A percentile compares a stretch with the other conserved stretches of the same genome.
Evolutionary conservation across 2,113 vertebrate species (phyloP).

Genomic region (Engraulis encrasicolus): DNA sequence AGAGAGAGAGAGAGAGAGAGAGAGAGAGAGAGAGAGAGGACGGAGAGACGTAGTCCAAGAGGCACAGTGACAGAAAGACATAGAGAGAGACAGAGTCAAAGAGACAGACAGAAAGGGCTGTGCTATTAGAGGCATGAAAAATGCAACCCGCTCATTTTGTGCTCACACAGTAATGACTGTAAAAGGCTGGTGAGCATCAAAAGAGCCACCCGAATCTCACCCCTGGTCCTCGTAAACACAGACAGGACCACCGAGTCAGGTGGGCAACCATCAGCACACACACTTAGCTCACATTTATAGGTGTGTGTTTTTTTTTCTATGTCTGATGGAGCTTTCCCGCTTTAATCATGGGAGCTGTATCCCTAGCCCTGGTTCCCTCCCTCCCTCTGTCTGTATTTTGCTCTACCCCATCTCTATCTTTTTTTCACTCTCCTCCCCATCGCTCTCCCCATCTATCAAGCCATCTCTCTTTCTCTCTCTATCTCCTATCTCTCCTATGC

Average conservation of each 20-base stretch:
- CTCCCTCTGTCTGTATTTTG: too few relatives aligned
- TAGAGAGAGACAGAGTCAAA: background rate
- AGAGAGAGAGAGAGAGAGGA: too few relatives aligned
- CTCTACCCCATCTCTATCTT: background rate
- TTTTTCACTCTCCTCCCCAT: too few relatives aligned
- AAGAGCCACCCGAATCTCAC: background rate
- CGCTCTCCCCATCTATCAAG: background rate
- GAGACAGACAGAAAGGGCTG: background rate
- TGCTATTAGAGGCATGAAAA: background rate
- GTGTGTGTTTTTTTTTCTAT: background rate
- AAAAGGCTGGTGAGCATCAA: background rate
- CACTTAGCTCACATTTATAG: background rate
- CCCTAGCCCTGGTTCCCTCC: background rate
- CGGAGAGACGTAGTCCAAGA: too few relatives aligned
- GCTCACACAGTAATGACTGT: background rate
- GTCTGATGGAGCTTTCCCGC: background rate
- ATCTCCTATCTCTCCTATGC: background rate
- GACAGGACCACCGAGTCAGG: background rate
- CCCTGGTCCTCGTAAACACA: background rate
- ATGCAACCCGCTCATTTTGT: background rate
- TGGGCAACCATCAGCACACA: background rate
- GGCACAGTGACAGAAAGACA: background rate
- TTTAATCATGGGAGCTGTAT: conserved; percentile 11
- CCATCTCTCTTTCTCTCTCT: background rate
- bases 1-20: too few relatives aligned